Evolutionary conservation across 2,797 vertebrate genomes (phyloP).

Genomic region (Allobates femoralis): DNA sequence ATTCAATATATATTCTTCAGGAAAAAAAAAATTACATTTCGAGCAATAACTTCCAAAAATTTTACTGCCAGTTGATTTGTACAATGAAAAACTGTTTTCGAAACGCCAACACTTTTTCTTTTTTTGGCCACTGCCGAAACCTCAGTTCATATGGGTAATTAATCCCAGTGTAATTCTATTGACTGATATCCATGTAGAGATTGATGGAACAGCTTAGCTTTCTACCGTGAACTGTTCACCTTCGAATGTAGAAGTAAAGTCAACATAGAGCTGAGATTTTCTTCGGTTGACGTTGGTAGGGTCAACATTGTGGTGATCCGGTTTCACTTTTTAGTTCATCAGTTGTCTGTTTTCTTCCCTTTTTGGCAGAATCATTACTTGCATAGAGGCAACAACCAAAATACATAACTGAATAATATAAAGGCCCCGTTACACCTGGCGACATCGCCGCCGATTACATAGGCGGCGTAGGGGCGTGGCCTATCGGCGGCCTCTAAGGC

Average conservation of each 20-base stretch:
- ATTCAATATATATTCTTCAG: conserved; percentile 41
- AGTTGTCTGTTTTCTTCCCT: background rate
- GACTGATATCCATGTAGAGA: conserved; percentile 51
- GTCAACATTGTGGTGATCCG: background rate
- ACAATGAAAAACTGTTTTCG: conserved; percentile 21
- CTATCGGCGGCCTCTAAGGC: too few relatives aligned
- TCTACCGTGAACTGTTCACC: conserved; percentile 50
- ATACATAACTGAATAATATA: too few relatives aligned
- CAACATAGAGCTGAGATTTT: background rate
- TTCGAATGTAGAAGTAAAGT: conserved; percentile 9
- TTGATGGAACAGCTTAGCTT: conserved; percentile 46
- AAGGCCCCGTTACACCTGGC: too few relatives aligned
- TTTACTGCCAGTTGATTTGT: conserved; percentile 40
- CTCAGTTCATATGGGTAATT: conserved; percentile 57
- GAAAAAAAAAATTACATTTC: background rate
- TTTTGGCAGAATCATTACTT: background rate
- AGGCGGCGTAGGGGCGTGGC: too few relatives aligned
- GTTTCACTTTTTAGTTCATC: background rate
- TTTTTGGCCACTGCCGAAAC: conserved; percentile 44
- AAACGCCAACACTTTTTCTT: conserved; percentile 37
- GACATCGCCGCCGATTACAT: too few relatives aligned
- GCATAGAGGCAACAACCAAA: background rate
- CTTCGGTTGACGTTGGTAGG: background rate
- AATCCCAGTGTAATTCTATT: conserved; percentile 54
- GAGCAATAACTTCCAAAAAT: conserved; percentile 24